Evolutionary conservation across 2,797 vertebrate species (phyloP).

Genomic region (Hippocampus kuda): DNA sequence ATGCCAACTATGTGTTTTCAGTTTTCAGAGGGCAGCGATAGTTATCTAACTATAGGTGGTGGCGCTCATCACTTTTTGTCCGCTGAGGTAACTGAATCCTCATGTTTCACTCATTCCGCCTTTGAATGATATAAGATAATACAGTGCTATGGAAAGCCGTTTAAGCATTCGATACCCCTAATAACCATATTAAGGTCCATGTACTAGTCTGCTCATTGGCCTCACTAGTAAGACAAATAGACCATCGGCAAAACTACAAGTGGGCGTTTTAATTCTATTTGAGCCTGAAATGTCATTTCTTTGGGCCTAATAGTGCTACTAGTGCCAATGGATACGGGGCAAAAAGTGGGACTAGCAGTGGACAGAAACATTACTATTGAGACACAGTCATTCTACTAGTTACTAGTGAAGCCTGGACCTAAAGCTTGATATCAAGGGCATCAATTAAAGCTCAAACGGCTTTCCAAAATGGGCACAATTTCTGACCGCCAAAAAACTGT

Average conservation of each 20-base stretch:
- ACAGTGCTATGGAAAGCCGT: neutral
- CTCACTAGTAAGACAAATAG: too few relatives aligned
- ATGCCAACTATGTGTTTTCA: constrained; percentile 24
- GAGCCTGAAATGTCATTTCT: too few relatives aligned
- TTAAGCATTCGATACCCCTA: neutral
- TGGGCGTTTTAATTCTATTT: too few relatives aligned
- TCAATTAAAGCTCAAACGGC: neutral
- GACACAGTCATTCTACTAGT: too few relatives aligned
- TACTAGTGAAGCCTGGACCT: neutral
- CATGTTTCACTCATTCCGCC: neutral
- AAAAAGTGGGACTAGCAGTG: too few relatives aligned
- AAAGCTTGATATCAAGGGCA: neutral
- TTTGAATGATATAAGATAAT: neutral
- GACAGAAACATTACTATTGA: too few relatives aligned
- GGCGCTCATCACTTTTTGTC: constrained; percentile 74
- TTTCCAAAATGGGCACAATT: neutral
- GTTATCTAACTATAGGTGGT: constrained; percentile 75
- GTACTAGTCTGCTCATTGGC: neutral
- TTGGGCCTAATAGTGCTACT: too few relatives aligned
- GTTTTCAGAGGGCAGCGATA: constrained; percentile 75
- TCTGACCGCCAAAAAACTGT: neutral
- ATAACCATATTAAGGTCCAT: neutral
- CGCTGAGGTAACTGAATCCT: constrained; percentile 67
- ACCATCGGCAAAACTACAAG: too few relatives aligned
- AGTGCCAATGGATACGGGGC: too few relatives aligned